Conservation (phyloP, 2,888 invertebrate species). For the Synergus umbraculus region DNA sequence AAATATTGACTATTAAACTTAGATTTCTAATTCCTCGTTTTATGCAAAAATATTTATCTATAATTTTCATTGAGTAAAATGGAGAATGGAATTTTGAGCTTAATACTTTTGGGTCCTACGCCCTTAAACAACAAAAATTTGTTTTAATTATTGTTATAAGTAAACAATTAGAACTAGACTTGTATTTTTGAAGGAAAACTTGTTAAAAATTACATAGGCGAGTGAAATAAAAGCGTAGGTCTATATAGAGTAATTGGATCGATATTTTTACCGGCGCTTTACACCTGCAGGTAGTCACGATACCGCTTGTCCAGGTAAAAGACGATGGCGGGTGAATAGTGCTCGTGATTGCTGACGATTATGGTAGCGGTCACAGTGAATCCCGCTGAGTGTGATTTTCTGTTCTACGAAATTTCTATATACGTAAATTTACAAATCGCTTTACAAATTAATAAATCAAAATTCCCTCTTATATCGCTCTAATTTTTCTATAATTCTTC, state of each 20-base stretch:
- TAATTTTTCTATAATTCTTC: neutral
- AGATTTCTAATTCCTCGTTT: too few species aligned
- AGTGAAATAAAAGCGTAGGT: slow-evolving; percentile 15
- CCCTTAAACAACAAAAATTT: neutral
- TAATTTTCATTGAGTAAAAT: too few species aligned
- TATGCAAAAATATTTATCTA: too few species aligned
- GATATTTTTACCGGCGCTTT: slow-evolving; percentile 40
- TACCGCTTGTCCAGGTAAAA: slow-evolving; percentile 55
- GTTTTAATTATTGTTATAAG: neutral
- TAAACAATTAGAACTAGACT: neutral
- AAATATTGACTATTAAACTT: too few species aligned
- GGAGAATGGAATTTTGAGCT: too few species aligned
- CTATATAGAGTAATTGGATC: slow-evolving; percentile 17
- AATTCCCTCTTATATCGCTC: neutral
- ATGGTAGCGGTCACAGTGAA: slow-evolving; percentile 31
- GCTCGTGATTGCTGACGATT: slow-evolving; percentile 44
- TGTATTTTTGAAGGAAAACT: neutral
- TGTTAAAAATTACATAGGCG: neutral
- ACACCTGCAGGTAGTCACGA: slow-evolving; percentile 50
- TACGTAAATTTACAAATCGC: neutral
- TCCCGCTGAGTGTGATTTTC: slow-evolving; percentile 8
- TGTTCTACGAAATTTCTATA: neutral
- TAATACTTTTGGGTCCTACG: too few species aligned
- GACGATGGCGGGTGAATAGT: slow-evolving; percentile 56
- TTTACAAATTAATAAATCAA: neutral